Conservation (phyloP, 2,113 vertebrate species). For the Coryphaenoides rupestris region DNA sequence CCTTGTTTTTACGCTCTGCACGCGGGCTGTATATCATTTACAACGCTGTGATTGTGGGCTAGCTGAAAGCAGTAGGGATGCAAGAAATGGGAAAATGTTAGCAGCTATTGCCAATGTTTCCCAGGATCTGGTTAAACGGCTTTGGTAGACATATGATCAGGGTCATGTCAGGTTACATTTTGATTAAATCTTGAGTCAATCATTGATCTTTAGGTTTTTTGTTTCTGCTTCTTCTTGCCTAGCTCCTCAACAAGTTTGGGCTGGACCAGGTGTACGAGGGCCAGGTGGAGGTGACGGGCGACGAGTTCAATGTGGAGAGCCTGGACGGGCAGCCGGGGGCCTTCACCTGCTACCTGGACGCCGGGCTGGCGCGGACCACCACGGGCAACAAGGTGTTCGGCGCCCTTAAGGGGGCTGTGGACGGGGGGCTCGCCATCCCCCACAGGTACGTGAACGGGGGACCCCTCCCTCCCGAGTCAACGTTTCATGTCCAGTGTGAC, state of each 20-base stretch:
- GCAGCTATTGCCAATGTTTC: background rate
- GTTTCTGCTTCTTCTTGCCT: background rate
- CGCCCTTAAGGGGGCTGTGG: constrained; percentile 95
- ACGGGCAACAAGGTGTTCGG: constrained; percentile 99
- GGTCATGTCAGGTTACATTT: too few relatives aligned
- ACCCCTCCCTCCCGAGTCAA: background rate
- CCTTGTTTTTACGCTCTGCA: too few relatives aligned
- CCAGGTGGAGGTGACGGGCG: constrained; percentile 94
- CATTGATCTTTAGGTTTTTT: too few relatives aligned
- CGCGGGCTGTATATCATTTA: background rate
- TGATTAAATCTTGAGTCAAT: too few relatives aligned
- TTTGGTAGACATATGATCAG: background rate
- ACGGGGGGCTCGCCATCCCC: constrained; percentile 94
- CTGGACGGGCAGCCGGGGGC: constrained; percentile 89
- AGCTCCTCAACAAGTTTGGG: constrained; percentile 95
- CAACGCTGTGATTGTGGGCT: too few relatives aligned
- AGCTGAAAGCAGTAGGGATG: too few relatives aligned
- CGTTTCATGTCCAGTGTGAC: background rate
- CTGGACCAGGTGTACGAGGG: constrained; percentile 97
- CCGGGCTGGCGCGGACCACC: constrained; percentile 94
- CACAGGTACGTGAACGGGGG: constrained; percentile 78
- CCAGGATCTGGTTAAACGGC: background rate
- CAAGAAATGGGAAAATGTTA: too few relatives aligned
- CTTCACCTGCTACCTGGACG: constrained; percentile 95
- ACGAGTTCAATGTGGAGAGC: constrained; percentile 96